These are phyloP conservation scores for Semibalanus balanoides DNA, from an alignment of 1,140 invertebrate species.

Conservation along the genomic window DNA sequence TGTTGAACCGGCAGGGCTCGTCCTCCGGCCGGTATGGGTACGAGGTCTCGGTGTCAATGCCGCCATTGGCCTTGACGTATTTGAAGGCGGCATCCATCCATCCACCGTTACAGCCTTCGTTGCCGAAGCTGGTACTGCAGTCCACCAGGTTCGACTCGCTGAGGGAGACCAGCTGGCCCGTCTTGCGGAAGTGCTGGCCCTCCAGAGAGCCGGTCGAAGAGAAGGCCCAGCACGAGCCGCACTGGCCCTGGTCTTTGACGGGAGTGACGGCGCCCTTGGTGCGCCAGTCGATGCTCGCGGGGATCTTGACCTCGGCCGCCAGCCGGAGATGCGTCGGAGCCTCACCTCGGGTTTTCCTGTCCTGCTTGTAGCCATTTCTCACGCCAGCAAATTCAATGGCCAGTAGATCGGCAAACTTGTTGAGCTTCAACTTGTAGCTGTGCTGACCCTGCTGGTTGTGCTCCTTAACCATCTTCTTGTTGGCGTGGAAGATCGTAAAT, in stretches of 20 bases:
- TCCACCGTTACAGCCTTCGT: slow-evolving; percentile 90
- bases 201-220: slow-evolving; percentile 74
- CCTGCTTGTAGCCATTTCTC: slow-evolving; percentile 51
- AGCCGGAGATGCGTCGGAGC: neutral
- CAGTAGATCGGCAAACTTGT: slow-evolving; percentile 73
- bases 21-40: slow-evolving; percentile 32
- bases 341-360: neutral
- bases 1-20: slow-evolving; percentile 49
- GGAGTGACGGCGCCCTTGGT: slow-evolving; percentile 30
- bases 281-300: slow-evolving; percentile 31
- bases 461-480: neutral
- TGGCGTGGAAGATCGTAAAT: neutral
- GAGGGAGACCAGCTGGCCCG: slow-evolving; percentile 67
- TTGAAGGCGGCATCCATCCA: slow-evolving; percentile 84
- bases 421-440: slow-evolving; percentile 50
- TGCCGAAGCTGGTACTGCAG: slow-evolving; percentile 77
- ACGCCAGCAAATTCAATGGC: slow-evolving; percentile 59
- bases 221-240: slow-evolving; percentile 32
- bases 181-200: slow-evolving; percentile 81
- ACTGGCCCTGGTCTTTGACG: slow-evolving; percentile 32
- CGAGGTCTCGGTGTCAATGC: slow-evolving; percentile 76
- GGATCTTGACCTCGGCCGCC: neutral
- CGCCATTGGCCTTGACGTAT: slow-evolving; percentile 79
- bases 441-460: slow-evolving; percentile 37
- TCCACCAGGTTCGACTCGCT: slow-evolving; percentile 97